Evolutionary conservation across 2,113 vertebrate species (phyloP).

Genomic region (Nettapus auritus): DNA sequence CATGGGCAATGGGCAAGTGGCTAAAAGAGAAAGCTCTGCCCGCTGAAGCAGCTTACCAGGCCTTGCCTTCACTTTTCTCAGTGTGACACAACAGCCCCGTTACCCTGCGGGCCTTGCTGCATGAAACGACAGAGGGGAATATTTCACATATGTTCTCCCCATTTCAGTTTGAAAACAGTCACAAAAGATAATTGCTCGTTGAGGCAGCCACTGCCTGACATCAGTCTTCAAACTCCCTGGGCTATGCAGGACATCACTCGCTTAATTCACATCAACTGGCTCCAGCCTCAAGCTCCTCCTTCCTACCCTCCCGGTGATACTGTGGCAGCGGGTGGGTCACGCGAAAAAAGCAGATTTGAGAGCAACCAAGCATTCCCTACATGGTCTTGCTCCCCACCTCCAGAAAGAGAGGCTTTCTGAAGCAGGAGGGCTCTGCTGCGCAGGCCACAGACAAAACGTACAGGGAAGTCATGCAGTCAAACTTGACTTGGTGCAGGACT

Average conservation of each 20-base stretch:
- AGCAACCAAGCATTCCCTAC: neutral
- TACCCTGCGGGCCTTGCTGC: neutral
- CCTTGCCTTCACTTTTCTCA: neutral
- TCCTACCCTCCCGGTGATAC: neutral
- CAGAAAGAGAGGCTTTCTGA: neutral
- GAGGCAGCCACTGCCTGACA: constrained; percentile 8
- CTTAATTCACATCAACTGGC: neutral
- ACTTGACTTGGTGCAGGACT: neutral
- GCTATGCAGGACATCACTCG: neutral
- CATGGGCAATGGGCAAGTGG: neutral
- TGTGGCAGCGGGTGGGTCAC: neutral
- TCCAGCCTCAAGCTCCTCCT: neutral
- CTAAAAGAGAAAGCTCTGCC: neutral
- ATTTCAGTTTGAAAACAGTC: neutral
- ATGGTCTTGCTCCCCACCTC: neutral
- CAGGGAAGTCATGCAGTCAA: neutral
- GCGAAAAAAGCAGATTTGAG: neutral
- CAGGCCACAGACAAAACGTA: neutral
- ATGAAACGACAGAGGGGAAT: neutral
- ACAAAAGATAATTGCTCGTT: neutral
- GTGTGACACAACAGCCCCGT: neutral
- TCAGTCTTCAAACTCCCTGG: neutral
- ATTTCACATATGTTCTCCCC: neutral
- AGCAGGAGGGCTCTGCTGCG: neutral
- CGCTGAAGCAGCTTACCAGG: neutral